phyloP scores from a whole-genome alignment of 2,797 vertebrate genomes.

The Alcedo quadribrachys region DNA sequence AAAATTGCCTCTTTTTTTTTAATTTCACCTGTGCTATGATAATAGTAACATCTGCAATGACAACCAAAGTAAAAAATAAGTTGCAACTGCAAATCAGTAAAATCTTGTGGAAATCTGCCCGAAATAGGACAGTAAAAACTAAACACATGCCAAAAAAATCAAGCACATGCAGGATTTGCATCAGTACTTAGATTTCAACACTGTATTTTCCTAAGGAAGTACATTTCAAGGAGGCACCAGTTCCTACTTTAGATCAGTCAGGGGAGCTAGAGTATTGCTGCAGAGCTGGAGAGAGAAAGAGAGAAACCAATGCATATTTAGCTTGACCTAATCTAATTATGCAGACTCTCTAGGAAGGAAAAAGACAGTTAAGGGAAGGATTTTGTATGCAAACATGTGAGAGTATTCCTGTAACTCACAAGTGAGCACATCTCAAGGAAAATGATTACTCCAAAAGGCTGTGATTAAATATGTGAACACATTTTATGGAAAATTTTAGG shows the following conservation, averaged over 20 bases:
- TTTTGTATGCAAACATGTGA: neutral
- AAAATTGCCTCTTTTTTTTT: neutral
- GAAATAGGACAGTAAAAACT: neutral
- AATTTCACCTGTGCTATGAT: neutral
- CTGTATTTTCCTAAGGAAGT: slow-evolving; percentile 14
- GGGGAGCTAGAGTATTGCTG: slow-evolving; percentile 69
- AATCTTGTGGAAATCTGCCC: neutral
- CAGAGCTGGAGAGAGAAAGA: slow-evolving; percentile 12
- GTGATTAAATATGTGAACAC: neutral
- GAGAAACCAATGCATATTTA: neutral
- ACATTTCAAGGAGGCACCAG: slow-evolving; percentile 45
- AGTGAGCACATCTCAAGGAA: neutral
- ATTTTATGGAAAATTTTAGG: neutral
- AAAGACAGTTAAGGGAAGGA: neutral
- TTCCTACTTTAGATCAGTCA: slow-evolving; percentile 71
- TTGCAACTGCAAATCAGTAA: neutral
- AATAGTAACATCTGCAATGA: neutral
- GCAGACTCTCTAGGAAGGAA: neutral
- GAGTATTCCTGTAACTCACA: neutral
- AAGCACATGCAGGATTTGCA: neutral
- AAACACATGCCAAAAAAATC: neutral
- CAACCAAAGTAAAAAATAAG: slow-evolving; percentile 5
- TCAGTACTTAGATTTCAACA: neutral
- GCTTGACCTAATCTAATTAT: slow-evolving; percentile 35
- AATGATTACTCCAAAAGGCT: neutral